Conservation (phyloP, 2,888 invertebrate species). For the Peribatodes rhomboidaria region DNA sequence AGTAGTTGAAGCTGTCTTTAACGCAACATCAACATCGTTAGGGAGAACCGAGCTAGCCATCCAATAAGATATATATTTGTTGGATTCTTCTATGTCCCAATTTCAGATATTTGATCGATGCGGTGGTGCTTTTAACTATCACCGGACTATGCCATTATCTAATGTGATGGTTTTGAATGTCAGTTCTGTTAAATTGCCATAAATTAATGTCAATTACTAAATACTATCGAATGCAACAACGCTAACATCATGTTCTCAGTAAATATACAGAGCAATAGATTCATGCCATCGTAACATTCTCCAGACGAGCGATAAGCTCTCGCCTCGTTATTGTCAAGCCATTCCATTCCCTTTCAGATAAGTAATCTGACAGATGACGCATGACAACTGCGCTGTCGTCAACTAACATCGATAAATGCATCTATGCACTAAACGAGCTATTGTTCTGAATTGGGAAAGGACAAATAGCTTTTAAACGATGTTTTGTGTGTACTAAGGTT, state of each 20-base stretch:
- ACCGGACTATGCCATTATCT: no score
- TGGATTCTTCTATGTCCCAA: no score
- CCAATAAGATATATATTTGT: no score
- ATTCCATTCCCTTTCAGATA: constrained; percentile 20
- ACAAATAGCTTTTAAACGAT: not conserved
- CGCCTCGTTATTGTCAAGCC: constrained; percentile 21
- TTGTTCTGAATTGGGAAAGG: constrained; percentile 4
- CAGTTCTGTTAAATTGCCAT: not conserved
- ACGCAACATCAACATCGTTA: no score
- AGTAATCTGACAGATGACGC: constrained; percentile 13
- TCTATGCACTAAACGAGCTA: constrained; percentile 13
- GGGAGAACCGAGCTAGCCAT: no score
- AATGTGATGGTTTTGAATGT: no score
- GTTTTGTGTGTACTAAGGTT: not conserved
- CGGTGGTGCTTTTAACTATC: not conserved
- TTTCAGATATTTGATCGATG: not conserved
- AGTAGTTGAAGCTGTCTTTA: no score
- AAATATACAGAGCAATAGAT: constrained; percentile 16
- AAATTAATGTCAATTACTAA: not conserved
- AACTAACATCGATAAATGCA: not conserved
- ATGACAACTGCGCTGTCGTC: constrained; percentile 3
- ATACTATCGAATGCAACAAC: not conserved
- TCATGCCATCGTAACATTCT: constrained; percentile 31
- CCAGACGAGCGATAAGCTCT: constrained; percentile 32
- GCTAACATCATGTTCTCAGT: constrained; percentile 12